Percentiles rank a stretch among this genome's conserved stretches.
Conservation (phyloP, 1,140 invertebrate species). For the Drosophila tropicalis region DNA sequence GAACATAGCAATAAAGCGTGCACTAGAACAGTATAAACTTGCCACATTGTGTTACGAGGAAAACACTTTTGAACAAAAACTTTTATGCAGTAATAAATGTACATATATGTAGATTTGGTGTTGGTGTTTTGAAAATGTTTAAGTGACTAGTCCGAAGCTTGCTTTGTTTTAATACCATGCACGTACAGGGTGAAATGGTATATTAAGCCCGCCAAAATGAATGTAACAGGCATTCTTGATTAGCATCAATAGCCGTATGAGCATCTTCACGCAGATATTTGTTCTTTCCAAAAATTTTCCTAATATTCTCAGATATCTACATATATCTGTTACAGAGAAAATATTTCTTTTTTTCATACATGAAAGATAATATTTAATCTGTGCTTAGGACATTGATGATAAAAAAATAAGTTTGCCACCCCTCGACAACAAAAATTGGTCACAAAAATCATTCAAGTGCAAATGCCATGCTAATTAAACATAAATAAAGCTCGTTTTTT, state of each 20-base stretch:
- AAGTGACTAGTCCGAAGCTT: not conserved
- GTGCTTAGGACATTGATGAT: not conserved
- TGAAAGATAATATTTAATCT: not conserved
- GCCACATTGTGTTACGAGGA: constrained; percentile 62
- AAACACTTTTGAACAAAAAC: not conserved
- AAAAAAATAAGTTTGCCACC: not conserved
- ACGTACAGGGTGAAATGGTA: too few species aligned
- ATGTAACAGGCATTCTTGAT: too few species aligned
- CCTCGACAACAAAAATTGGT: not conserved
- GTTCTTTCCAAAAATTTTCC: too few species aligned
- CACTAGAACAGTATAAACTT: constrained; percentile 63
- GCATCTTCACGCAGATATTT: too few species aligned
- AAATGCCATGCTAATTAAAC: constrained; percentile 67
- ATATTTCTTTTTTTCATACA: too few species aligned
- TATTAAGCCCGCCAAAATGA: too few species aligned
- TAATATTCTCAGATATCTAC: too few species aligned
- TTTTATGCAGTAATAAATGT: not conserved
- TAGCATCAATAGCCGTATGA: too few species aligned
- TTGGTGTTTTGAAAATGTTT: not conserved
- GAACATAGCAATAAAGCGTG: constrained; percentile 85
- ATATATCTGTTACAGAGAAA: too few species aligned
- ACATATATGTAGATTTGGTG: not conserved
- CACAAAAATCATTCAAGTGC: constrained; percentile 33
- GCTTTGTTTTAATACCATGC: too few species aligned
- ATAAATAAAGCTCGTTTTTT: constrained; percentile 57